A percentile compares a stretch with the other conserved stretches of the same genome.
phyloP scores from a whole-genome alignment of 2,113 vertebrate species.

The Ardeotis arabs region DNA sequence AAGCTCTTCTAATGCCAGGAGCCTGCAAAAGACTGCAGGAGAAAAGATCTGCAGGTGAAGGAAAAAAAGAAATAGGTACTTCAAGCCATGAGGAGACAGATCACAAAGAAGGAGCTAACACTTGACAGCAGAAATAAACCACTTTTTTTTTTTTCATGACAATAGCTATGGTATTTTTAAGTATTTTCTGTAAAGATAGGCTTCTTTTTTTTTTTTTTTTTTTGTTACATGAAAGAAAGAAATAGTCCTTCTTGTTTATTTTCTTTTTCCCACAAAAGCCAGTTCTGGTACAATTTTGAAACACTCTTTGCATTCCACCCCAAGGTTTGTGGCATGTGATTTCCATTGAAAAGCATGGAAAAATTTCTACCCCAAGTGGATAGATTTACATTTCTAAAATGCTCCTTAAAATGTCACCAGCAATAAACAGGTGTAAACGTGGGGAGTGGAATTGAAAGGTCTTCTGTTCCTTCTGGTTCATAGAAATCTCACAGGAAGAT shows the following conservation, averaged over 20 bases:
- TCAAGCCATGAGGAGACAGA: not conserved
- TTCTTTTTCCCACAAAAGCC: not conserved
- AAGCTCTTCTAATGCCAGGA: not conserved
- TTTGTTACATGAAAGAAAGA: not conserved
- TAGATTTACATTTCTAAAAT: not conserved
- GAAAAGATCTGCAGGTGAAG: not conserved
- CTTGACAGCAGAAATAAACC: not conserved
- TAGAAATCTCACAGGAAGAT: not conserved
- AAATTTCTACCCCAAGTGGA: not conserved
- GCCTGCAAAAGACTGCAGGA: not conserved
- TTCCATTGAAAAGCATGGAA: not conserved
- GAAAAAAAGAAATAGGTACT: not conserved
- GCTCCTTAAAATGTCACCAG: not conserved
- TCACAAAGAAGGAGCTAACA: not conserved
- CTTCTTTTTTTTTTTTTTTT: not conserved
- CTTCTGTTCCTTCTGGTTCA: not conserved
- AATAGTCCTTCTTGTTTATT: not conserved
- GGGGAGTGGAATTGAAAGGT: not conserved
- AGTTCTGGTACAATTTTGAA: not conserved
- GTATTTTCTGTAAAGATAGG: not conserved
- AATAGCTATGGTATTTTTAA: not conserved
- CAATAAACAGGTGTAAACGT: not conserved
- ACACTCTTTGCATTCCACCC: accelerated
- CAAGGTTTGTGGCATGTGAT: not conserved
- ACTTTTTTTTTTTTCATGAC: not conserved